Conservation (phyloP, 92 coral and sea anemone species). For the Heteractis magnifica region DNA sequence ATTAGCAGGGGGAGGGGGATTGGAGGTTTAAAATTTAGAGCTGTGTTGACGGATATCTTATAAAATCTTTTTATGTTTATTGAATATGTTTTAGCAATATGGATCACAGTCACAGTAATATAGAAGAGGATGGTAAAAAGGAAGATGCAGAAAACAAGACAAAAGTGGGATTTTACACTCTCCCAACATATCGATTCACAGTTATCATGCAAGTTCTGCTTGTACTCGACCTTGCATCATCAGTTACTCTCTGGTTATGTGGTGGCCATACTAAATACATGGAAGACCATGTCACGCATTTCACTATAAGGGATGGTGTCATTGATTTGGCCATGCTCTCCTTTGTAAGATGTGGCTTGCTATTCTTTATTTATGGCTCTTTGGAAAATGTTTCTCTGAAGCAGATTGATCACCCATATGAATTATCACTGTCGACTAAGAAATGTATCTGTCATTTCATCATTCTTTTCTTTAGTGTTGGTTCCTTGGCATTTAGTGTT, state of each 20-base stretch:
- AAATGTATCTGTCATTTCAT: constrained; percentile 56
- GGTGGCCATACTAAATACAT: constrained; percentile 74
- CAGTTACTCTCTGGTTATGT: constrained; percentile 79
- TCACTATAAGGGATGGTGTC: constrained; percentile 71
- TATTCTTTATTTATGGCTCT: constrained; percentile 58
- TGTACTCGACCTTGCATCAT: constrained; percentile 61
- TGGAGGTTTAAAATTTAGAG: too few species aligned
- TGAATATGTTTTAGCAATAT: background rate
- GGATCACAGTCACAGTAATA: constrained; percentile 13
- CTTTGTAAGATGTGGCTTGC: constrained; percentile 59
- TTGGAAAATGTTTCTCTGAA: constrained; percentile 61
- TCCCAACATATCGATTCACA: constrained; percentile 71
- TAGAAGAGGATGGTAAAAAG: constrained; percentile 14
- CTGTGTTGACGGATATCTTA: too few species aligned
- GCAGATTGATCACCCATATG: constrained; percentile 72
- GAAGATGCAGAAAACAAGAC: constrained; percentile 20
- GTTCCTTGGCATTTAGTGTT: constrained; percentile 72
- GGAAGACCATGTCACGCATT: constrained; percentile 66
- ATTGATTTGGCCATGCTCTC: constrained; percentile 78
- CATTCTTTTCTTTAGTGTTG: constrained; percentile 59
- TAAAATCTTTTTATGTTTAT: background rate
- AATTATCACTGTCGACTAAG: constrained; percentile 44
- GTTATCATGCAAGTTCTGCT: constrained; percentile 55
- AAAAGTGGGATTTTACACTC: constrained; percentile 44
- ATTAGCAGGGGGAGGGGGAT: too few species aligned